Evolutionary conservation across 2,113 vertebrate genomes (phyloP).

Genomic region (Mesocricetus auratus): DNA sequence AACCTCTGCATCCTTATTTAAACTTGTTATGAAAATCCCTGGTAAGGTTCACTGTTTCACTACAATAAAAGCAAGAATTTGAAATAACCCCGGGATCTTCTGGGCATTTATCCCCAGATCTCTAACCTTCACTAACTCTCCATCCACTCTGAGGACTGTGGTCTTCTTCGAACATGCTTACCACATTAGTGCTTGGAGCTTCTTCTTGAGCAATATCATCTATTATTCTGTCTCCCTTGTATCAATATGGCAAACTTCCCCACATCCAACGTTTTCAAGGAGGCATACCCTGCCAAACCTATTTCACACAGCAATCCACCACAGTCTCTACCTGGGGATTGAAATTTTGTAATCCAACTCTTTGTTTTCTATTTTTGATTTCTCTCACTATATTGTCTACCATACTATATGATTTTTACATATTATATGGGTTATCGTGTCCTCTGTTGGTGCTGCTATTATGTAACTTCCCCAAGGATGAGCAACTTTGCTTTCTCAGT

Average conservation of each 20-base stretch:
- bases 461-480: not conserved
- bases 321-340: not conserved
- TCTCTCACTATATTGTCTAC: conserved; percentile 6
- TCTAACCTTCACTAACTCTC: not conserved
- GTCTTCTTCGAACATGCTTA: not conserved
- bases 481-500: not conserved
- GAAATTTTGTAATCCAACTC: not conserved
- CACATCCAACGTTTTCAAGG: conserved; percentile 16
- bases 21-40: not conserved
- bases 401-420: not conserved
- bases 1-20: not conserved
- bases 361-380: conserved; percentile 5
- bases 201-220: not conserved
- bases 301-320: not conserved
- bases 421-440: not conserved
- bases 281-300: not conserved
- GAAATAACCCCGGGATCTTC: rapidly evolving
- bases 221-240: not conserved
- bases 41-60: not conserved
- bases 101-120: not conserved
- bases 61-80: not conserved
- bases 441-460: not conserved
- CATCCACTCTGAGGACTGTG: not conserved
- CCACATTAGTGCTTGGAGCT: not conserved
- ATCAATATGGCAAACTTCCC: not conserved